phyloP scores from a whole-genome alignment of 1,140 invertebrate genomes.

The Diorhabda elongata region DNA sequence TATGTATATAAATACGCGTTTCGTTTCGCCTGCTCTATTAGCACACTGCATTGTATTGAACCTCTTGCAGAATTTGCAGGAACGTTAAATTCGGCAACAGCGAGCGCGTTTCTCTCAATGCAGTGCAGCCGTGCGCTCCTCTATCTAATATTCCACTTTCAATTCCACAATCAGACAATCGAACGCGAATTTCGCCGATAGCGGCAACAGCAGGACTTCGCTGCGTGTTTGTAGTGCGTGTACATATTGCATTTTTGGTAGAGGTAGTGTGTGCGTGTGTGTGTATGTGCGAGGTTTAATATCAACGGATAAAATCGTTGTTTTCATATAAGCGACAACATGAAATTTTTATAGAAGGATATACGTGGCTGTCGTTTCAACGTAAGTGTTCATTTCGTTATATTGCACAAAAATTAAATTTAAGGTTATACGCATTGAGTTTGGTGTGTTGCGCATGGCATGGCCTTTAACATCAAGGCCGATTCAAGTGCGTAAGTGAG shows the following conservation, averaged over 20 bases:
- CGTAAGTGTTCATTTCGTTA: background rate
- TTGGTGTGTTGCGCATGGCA: slow-evolving; percentile 11
- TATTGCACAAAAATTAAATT: background rate
- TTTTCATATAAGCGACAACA: background rate
- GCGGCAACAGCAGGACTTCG: slow-evolving; percentile 17
- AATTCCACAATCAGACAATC: slow-evolving; percentile 22
- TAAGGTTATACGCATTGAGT: background rate
- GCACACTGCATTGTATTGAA: background rate
- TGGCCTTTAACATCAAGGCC: slow-evolving; percentile 22
- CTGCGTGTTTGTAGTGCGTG: slow-evolving; percentile 15
- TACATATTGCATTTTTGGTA: slow-evolving; percentile 27
- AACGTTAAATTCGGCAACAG: background rate
- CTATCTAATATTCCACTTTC: slow-evolving; percentile 14
- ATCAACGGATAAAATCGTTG: background rate
- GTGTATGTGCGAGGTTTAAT: background rate
- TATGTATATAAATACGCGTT: background rate
- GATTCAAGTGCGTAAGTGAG: slow-evolving; percentile 6
- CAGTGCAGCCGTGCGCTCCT: slow-evolving; percentile 7
- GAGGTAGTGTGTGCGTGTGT: slow-evolving; percentile 24
- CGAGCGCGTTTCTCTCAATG: background rate
- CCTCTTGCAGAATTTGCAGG: background rate
- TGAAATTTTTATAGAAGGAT: background rate
- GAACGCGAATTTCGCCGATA: slow-evolving; percentile 30
- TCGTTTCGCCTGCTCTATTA: background rate
- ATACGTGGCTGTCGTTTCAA: background rate